phyloP scores from a whole-genome alignment of 2,888 invertebrate genomes.

The Perizoma affinitatum region DNA sequence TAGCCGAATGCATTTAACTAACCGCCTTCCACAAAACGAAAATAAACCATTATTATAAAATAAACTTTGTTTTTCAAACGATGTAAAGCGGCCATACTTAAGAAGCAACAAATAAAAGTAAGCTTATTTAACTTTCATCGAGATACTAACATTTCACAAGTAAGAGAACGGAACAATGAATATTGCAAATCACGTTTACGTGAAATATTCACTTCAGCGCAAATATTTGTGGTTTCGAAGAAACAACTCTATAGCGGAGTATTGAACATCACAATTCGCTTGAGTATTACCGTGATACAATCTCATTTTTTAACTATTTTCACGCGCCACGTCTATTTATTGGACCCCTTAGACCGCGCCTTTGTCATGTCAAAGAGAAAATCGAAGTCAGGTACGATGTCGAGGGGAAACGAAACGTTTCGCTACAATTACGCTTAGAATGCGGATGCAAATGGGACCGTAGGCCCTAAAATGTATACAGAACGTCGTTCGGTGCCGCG shows the following conservation, averaged over 20 bases:
- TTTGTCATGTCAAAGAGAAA: constrained; percentile 79
- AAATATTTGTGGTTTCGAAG: constrained; percentile 34
- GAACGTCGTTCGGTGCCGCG: constrained; percentile 62
- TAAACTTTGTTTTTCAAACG: not conserved
- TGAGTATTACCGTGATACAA: constrained; percentile 40
- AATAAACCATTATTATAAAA: constrained; percentile 18
- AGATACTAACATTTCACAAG: constrained; percentile 20
- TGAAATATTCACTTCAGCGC: constrained; percentile 49
- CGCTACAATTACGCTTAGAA: constrained; percentile 78
- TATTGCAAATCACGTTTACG: constrained; percentile 58
- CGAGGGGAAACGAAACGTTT: constrained; percentile 62
- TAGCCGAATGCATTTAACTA: constrained; percentile 47
- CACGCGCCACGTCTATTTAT: constrained; percentile 75
- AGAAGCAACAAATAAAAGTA: constrained; percentile 18
- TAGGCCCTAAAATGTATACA: constrained; percentile 73
- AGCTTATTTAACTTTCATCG: constrained; percentile 5
- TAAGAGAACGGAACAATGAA: constrained; percentile 45
- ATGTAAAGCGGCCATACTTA: constrained; percentile 7
- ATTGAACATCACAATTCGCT: constrained; percentile 53
- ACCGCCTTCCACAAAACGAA: constrained; percentile 52
- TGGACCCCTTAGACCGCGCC: constrained; percentile 79
- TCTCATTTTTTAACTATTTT: constrained; percentile 76
- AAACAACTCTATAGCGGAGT: constrained; percentile 52
- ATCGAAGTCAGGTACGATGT: constrained; percentile 76
- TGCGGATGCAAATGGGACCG: constrained; percentile 79